Evolutionary conservation across 2,113 vertebrate genomes (phyloP).

Genomic region (Phainopepla nitens): DNA sequence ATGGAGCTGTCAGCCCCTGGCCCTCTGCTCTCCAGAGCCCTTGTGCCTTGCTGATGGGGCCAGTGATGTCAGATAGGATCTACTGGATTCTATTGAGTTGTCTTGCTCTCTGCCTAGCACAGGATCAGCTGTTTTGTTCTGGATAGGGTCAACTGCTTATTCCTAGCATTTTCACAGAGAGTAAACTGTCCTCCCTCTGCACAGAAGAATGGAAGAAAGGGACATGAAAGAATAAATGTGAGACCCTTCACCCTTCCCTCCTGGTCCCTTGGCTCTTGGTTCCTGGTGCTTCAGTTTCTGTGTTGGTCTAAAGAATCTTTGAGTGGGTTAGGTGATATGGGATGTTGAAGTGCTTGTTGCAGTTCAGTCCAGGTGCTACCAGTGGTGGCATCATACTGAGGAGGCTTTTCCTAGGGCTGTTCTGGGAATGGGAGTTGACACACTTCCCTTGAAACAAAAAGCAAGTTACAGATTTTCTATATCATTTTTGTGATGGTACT

Average conservation of each 20-base stretch:
- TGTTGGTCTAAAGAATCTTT: not conserved
- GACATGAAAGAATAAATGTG: not conserved
- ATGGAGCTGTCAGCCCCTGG: fast-evolving
- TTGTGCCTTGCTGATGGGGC: not conserved
- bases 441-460: not conserved
- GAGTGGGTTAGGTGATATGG: not conserved
- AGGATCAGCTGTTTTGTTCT: not conserved
- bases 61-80: not conserved
- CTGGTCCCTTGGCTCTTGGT: not conserved
- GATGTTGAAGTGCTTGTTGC: not conserved
- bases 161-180: not conserved
- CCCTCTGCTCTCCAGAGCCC: not conserved
- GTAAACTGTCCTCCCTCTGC: not conserved
- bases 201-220: not conserved
- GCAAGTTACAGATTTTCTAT: not conserved
- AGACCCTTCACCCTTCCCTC: not conserved
- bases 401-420: not conserved
- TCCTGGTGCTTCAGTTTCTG: not conserved
- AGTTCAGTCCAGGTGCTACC: not conserved
- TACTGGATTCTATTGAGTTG: not conserved
- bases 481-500: not conserved
- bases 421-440: not conserved
- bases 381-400: not conserved
- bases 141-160: not conserved
- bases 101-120: not conserved